Evolutionary conservation across 1,140 invertebrate species (phyloP), one percentile per base, ranked within the genome.

Genomic region (Aphidius gifuensis): DNA sequence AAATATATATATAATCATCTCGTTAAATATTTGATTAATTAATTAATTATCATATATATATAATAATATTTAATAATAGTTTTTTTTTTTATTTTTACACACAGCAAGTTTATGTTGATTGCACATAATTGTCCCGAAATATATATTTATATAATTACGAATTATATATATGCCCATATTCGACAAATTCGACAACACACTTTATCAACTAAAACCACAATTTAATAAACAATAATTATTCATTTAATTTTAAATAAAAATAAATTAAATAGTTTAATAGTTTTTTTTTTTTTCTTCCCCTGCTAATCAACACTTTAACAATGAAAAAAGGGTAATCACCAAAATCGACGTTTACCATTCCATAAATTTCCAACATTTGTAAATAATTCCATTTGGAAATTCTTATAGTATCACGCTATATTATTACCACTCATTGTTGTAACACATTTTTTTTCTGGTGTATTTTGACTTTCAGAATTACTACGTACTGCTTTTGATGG

Each of bases 361-460:
- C 76, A 80, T 21, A 78, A 58, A 62, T 70, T 75, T 64, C 72
- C 78, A 66, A 80, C 62, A 66, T 70, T 79, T 58, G 73, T 72
- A 69, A 70, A 73, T 71, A 79, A 77, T 66, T 79, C 75, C 62
- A 75, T 73, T 61, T 77, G 75, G 61, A 80, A 68, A 56, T 79
- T 79, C 81, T 76, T 75, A 70, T 82, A 77, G 76, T 81, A 77
- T 86, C 86, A 87, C 83, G 85, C 85, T 80, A 87, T 87, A 71
- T 85, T 86, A 79, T 83, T 87, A 60, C 85, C 85, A 67, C 85
- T 87, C 85, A 87, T 87, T 60, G 86, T 87, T 65, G 85, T 86
- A 58, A 83, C 79, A 71, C 83, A 84, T 69, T 83, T 83, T 65
- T 79, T 84, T 73, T 84, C 82, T 46, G 81, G 77, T 60, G 81